Evolutionary conservation across 2,888 invertebrate genomes (phyloP), one percentile per base, ranked within the genome.

Genomic region (Panzeria rudis): DNA sequence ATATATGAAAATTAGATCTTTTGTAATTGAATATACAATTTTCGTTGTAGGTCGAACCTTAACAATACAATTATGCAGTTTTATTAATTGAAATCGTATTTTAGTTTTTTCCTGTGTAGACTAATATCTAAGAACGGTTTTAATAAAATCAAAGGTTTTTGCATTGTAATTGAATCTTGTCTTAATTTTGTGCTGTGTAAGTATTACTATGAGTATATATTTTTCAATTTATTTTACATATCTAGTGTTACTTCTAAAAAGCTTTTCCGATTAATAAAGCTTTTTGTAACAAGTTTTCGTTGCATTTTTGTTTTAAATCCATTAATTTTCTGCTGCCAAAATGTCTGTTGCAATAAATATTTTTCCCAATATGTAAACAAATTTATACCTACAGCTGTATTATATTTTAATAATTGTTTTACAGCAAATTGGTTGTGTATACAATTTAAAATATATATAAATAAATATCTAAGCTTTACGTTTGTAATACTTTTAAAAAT

Each of bases 391-490:
- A 15, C 52, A 64, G 25, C 41, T 73, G 72, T 50, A 25, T 25
- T 50, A 32, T 59, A 15, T 61, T 35, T 62, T 68, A 59, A 66
- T 81, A 56, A 62, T 71, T 32, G 23, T 56, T 72, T 68, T 35
- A 68, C 41, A 78, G 47, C 56, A 78, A 73, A 68, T 73, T 73
- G 72, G 77, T 59, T 56, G 56, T 66, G 20, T 9, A 15, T 41
- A 17, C 35, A 64, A 68, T 50, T 61, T 59, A 71, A 47, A 3
- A 15, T 15, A n/a, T 8, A 23, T 11, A 41, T 38, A 0, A 13
- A 62, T 6, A 41, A 41, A 23, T 23, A 15, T n/a, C 23, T 23
- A 20, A 25, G 44, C 7, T 35, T 44, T 20, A 72, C n/a, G 15
- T 59, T 64, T 71, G 62, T 20, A 47, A 25, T 62, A 62, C 7